phyloP scores from a whole-genome alignment of 2,797 vertebrate species.

The Kryptopterus vitreolus region DNA sequence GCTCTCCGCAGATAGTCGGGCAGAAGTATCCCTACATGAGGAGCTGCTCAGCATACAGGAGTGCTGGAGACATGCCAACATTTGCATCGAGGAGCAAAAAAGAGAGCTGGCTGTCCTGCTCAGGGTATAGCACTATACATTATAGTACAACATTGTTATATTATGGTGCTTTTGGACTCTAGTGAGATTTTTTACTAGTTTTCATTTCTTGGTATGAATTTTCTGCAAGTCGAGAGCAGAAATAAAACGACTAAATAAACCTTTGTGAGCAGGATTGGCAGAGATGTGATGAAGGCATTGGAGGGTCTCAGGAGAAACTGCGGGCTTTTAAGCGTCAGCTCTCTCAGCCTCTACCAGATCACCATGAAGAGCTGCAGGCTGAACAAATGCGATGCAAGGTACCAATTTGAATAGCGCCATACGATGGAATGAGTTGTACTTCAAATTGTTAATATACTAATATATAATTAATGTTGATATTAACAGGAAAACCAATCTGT shows the following conservation, averaged over 20 bases:
- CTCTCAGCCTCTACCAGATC: conserved; percentile 84
- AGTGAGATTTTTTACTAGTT: background rate
- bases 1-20: conserved; percentile 80
- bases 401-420: background rate
- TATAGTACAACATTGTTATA: background rate
- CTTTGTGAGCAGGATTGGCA: conserved; percentile 86
- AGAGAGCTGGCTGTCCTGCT: conserved; percentile 83
- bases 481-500: background rate
- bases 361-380: conserved; percentile 89
- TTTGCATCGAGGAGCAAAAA: conserved; percentile 84
- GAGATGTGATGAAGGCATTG: conserved; percentile 89
- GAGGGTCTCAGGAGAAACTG: conserved; percentile 88
- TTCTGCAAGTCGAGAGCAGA: background rate
- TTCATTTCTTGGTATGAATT: background rate
- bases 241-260: background rate
- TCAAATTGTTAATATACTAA: background rate
- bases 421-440: background rate
- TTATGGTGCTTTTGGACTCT: background rate
- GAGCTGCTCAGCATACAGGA: conserved; percentile 93
- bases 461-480: background rate
- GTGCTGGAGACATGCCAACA: conserved; percentile 83
- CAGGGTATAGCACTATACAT: conserved; percentile 71
- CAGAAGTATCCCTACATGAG: conserved; percentile 82
- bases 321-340: conserved; percentile 90
- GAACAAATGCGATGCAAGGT: conserved; percentile 97